phyloP scores from a whole-genome alignment of 2,797 vertebrate species.

The Limnodromus scolopaceus region DNA sequence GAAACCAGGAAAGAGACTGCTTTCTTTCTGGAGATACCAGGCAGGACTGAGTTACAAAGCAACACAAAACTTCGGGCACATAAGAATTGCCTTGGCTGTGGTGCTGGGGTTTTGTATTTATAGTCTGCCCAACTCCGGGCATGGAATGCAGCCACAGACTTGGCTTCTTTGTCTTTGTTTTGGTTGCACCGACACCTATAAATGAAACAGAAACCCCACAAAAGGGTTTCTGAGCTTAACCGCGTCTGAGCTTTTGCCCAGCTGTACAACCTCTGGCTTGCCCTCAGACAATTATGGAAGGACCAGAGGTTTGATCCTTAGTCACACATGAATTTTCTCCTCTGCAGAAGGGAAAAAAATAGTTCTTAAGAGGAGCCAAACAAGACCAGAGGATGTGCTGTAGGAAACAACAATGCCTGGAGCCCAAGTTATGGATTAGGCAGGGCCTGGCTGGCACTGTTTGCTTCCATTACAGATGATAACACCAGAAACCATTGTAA shows the following conservation, averaged over 20 bases:
- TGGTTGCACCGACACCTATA: slow-evolving; percentile 30
- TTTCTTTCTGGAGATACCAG: not conserved
- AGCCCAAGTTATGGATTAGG: not conserved
- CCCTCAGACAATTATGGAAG: slow-evolving; percentile 6
- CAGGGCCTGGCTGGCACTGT: not conserved
- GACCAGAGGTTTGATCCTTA: not conserved
- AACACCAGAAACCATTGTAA: not conserved
- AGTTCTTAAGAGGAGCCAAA: not conserved
- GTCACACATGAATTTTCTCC: not conserved
- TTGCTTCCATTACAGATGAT: not conserved
- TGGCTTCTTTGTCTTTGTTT: slow-evolving; percentile 19
- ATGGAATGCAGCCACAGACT: not conserved
- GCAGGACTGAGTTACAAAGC: not conserved
- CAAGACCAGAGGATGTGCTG: not conserved
- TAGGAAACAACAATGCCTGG: not conserved
- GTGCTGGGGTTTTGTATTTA: not conserved
- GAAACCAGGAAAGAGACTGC: not conserved
- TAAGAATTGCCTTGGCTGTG: not conserved
- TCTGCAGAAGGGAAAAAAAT: not conserved
- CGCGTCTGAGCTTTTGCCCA: not conserved
- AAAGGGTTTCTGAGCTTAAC: not conserved
- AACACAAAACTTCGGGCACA: not conserved
- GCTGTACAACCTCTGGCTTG: not conserved
- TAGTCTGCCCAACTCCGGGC: not conserved
- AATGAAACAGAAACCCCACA: slow-evolving; percentile 19